phyloP scores from a whole-genome alignment of 2,888 invertebrate species.

The Seira sanloemensis region DNA sequence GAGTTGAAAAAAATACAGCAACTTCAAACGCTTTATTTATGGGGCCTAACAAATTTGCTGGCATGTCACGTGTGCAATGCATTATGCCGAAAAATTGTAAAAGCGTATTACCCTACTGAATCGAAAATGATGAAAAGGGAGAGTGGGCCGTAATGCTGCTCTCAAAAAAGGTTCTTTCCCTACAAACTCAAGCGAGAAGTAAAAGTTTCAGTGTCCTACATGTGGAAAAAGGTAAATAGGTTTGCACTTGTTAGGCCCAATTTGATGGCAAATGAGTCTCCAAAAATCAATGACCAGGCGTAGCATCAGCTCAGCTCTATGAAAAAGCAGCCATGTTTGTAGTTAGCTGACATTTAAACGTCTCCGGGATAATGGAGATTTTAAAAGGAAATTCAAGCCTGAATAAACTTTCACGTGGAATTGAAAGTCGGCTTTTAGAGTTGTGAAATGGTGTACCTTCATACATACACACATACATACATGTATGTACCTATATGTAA shows the following conservation, averaged over 20 bases:
- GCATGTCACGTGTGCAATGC: not conserved
- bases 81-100: not conserved
- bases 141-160: not conserved
- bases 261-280: conserved; percentile 68
- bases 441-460: too few relatives aligned
- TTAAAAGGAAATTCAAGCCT: too few relatives aligned
- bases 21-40: not conserved
- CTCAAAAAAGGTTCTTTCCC: not conserved
- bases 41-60: not conserved
- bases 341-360: too few relatives aligned
- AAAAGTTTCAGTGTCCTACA: too few relatives aligned
- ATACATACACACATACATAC: too few relatives aligned
- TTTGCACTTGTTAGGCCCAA: conserved; percentile 67
- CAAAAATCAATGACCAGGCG: not conserved
- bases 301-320: too few relatives aligned
- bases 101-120: not conserved
- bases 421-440: too few relatives aligned
- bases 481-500: too few relatives aligned
- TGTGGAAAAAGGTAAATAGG: not conserved
- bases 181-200: too few relatives aligned
- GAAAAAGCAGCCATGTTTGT: too few relatives aligned
- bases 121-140: not conserved
- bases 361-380: too few relatives aligned
- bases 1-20: not conserved
- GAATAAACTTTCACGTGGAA: too few relatives aligned